Base-by-base conservation (phyloP, 1,140 invertebrate genomes). In the Drosophila tsacasi region DNA sequence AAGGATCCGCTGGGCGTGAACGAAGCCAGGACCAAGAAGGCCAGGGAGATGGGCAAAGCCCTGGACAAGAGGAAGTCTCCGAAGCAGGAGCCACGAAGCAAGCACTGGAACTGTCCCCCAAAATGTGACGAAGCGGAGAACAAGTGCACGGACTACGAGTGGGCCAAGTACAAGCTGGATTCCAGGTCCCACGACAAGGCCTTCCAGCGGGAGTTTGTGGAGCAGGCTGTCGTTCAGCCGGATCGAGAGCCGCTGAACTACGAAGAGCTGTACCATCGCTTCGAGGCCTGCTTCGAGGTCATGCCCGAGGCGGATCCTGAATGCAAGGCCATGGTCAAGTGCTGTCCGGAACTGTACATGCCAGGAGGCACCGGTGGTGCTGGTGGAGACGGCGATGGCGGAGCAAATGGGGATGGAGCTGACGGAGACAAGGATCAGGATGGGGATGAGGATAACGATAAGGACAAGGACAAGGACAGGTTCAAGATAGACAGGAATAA, bases 141-240 rank as follows among this genome's bases (percentile, higher is more conserved):
- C 15, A 42, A 61, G 19, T 89, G 84, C 62, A 80, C 72, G 0
- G 39, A 47, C 3, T 83, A 63, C 21, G 76, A 86, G 42, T 80
- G 83, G 83, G 59, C 44, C 12, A 83, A 66, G 37, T 87, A 83
- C 58, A 76, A 76, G 12, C 5, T 57, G 17, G 44, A 83, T 42
- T 15, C 79, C 0, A 3, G 19, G 17, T 39, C 64, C 12, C 54
- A 64, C 17, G 54, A 86, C 1, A 55, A 65, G 12, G 74, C 61
- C 3, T 81, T 81, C 35, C 23, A 32, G 7, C 9, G 25, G 12
- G 42, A 50, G 57, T n/a, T 32, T 9, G 15, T n/a, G 13, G 46
- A 67, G 15, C 46, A 76, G 49, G 30, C 17, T 10, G 6, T 5
- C 1, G 9, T 19, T 2, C 35, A 32, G 10, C 10, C 50, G n/a